A percentile compares a stretch with the other conserved stretches of the same genome.
Conservation (phyloP, 2,113 vertebrate genomes). For the Furnarius figulus region DNA sequence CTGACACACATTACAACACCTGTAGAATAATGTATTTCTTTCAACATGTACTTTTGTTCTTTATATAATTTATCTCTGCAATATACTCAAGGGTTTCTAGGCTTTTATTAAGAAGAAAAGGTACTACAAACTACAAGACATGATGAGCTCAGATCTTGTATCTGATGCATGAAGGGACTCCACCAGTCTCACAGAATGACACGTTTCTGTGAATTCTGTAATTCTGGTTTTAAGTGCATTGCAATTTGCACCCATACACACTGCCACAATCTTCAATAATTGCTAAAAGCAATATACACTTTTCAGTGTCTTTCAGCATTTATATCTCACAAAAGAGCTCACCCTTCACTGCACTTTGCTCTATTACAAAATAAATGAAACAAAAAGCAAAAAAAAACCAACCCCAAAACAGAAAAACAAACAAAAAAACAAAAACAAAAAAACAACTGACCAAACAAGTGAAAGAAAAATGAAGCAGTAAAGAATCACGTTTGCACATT, state of each 20-base stretch:
- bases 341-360: not conserved
- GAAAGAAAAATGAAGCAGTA: not conserved
- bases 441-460: not conserved
- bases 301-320: not conserved
- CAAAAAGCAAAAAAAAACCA: too few relatives aligned
- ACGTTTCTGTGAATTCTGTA: not conserved
- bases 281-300: not conserved
- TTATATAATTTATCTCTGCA: not conserved
- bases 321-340: not conserved
- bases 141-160: not conserved
- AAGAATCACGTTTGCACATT: not conserved
- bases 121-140: not conserved
- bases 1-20: not conserved
- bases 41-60: not conserved
- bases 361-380: not conserved
- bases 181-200: not conserved
- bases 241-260: not conserved
- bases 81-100: not conserved
- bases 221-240: not conserved
- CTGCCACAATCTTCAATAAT: not conserved
- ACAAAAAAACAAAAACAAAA: not conserved
- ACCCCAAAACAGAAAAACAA: too few relatives aligned
- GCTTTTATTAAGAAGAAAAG: not conserved
- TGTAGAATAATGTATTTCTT: not conserved
- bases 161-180: not conserved